These are phyloP conservation scores for Polia nebulosa DNA, from an alignment of 2,888 invertebrate genomes.

Conservation along the genomic window DNA sequence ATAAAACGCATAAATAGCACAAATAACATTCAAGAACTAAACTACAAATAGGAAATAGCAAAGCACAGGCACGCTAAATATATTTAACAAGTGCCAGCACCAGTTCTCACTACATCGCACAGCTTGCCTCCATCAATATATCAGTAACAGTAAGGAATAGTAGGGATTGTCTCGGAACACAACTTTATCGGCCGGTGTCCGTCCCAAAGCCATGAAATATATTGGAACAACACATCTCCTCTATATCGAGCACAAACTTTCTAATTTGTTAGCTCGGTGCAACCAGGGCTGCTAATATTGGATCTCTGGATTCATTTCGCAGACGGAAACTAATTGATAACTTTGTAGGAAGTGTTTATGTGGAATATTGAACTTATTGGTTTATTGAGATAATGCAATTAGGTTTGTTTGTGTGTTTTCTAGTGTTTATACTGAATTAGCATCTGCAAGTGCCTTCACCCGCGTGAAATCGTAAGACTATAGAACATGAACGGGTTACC, in stretches of 20 bases:
- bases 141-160: constrained; percentile 48
- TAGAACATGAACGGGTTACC: too few species aligned
- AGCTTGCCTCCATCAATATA: constrained; percentile 43
- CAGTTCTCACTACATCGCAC: constrained; percentile 17
- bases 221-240: constrained; percentile 74
- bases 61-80: constrained; percentile 4
- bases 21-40: neutral
- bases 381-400: constrained; percentile 17
- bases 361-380: constrained; percentile 33
- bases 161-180: constrained; percentile 52
- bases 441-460: too few species aligned
- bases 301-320: constrained; percentile 34
- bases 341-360: constrained; percentile 29
- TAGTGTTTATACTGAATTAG: neutral
- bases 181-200: constrained; percentile 64
- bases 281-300: constrained; percentile 56
- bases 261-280: constrained; percentile 79
- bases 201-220: constrained; percentile 69
- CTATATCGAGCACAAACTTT: constrained; percentile 74
- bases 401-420: neutral
- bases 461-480: too few species aligned
- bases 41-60: neutral
- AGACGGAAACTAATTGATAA: constrained; percentile 52
- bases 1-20: too few species aligned
- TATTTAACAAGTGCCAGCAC: constrained; percentile 23